Conservation (phyloP, 2,113 vertebrate genomes). For the Psilopsiagon aymara region DNA sequence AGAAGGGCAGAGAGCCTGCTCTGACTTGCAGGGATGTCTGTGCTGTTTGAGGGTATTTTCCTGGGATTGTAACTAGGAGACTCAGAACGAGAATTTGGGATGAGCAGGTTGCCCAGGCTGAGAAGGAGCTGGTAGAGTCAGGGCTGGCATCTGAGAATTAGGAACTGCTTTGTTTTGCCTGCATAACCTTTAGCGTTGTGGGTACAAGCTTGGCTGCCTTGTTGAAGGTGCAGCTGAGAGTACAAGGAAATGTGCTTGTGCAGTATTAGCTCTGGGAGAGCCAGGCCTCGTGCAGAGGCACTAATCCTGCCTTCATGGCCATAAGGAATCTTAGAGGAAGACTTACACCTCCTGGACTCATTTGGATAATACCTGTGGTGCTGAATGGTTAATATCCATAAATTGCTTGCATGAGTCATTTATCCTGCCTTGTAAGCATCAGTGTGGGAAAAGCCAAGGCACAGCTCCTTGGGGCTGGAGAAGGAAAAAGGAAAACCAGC, state of each 20-base stretch:
- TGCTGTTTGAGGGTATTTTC: not conserved
- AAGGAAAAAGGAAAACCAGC: not conserved
- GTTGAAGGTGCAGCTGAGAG: not conserved
- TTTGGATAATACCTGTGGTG: not conserved
- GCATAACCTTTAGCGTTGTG: accelerated
- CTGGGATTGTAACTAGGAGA: not conserved
- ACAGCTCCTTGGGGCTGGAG: not conserved
- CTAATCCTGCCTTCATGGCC: not conserved
- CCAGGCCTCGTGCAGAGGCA: accelerated
- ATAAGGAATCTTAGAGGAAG: not conserved
- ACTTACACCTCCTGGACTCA: not conserved
- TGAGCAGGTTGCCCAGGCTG: not conserved
- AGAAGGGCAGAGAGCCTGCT: not conserved
- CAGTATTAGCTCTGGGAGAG: not conserved
- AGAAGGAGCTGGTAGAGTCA: not conserved
- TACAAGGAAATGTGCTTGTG: not conserved
- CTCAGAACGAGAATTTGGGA: accelerated
- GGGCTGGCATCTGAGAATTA: not conserved
- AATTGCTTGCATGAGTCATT: not conserved
- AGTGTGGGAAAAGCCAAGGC: not conserved
- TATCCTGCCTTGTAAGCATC: not conserved
- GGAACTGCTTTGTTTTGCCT: not conserved
- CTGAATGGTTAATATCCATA: not conserved
- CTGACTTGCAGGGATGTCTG: not conserved
- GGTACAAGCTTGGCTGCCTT: not conserved